Base-by-base conservation (phyloP, 2,797 vertebrate genomes). In the Catamblyrhynchus diadema region DNA sequence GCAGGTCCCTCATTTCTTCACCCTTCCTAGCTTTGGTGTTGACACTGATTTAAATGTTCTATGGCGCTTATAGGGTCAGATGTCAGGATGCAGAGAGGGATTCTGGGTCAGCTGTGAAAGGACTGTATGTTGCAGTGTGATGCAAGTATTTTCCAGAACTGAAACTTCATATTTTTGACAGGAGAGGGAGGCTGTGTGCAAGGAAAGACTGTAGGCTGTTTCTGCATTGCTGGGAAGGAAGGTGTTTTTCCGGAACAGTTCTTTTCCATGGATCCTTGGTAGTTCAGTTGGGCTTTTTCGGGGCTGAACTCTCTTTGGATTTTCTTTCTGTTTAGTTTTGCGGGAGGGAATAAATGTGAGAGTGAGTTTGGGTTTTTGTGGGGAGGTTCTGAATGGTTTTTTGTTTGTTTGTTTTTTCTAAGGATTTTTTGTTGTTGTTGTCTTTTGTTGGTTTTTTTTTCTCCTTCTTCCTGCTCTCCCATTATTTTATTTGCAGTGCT, bases 131-230 rank as follows among this genome's bases (percentile, higher is more conserved):
- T 88, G 62, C 78, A 50, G 17, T 50, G 44, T 24, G 45, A 59
- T 72, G 67, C 14, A 69, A 57, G 11, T 12, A 8, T 33, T 44
- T 61, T 74, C 88, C 45, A 71, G 66, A 79, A 45, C 25, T 33
- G 81, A 71, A 92, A 15, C 57, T 78, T 91, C 91, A n/a, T 75
- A 30, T 67, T 90, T 94, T 60, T 72, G 42, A 79, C 89, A 88
- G 93, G 62, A 96, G 89, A 53, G 78, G 89, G 81, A 94, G 84
- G 47, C 73, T 81, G 45, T 81, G 83, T 83, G 65, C 74, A 71
- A 90, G 77, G 25, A 53, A 88, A 86, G 33, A 25, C 45, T 42
- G 32, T 47, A 66, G 60, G 48, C 27, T 90, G 44, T 86, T 94
- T 86, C 53, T 88, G 30, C 3, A 0, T 39, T 90, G 32, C 24